Conservation (phyloP, 2,888 invertebrate genomes). For the Lamellibrachia satsuma region DNA sequence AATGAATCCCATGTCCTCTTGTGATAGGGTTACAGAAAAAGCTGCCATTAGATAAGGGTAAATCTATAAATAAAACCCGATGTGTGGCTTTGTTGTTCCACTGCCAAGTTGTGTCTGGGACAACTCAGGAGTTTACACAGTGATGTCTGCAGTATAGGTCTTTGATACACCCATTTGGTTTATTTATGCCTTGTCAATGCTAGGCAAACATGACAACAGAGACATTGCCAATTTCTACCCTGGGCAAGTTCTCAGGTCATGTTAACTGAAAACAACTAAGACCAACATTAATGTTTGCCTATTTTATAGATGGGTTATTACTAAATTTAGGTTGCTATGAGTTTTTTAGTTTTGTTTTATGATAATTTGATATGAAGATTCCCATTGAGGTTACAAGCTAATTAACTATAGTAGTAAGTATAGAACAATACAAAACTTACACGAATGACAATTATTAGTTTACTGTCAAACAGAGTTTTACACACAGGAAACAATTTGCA, state of each 20-base stretch:
- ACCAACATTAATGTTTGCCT: background rate
- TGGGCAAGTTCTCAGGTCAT: background rate
- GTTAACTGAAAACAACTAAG: background rate
- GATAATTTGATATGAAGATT: no score
- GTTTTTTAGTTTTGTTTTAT: no score
- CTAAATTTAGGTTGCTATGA: no score
- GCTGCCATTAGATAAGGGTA: background rate
- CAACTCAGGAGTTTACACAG: background rate
- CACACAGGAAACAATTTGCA: no score
- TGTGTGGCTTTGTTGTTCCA: background rate
- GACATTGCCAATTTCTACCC: background rate
- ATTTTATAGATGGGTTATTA: background rate
- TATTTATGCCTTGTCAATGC: background rate
- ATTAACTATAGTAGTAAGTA: no score
- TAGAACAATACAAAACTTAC: no score
- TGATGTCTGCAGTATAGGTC: background rate
- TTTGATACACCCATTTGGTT: background rate
- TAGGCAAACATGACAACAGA: background rate
- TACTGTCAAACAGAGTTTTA: no score
- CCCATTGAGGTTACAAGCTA: no score
- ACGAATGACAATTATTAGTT: no score
- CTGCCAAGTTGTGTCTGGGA: background rate
- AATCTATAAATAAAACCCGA: background rate
- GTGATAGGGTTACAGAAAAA: background rate
- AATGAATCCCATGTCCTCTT: background rate